phyloP scores from a whole-genome alignment of 2,113 vertebrate species.

The Actenoides hombroni region DNA sequence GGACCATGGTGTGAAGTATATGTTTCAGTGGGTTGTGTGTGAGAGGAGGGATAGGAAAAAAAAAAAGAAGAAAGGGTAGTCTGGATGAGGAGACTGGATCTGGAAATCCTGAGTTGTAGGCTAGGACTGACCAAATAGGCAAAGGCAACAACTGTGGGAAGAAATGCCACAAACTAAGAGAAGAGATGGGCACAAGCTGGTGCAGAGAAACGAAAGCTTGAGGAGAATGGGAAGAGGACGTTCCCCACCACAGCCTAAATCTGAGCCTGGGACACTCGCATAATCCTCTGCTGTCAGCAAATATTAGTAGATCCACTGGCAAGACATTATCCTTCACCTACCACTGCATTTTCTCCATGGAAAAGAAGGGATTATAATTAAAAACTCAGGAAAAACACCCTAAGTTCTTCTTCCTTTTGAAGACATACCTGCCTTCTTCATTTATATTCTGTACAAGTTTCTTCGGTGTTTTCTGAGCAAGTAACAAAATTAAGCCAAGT shows the following conservation, averaged over 20 bases:
- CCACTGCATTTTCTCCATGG: background rate
- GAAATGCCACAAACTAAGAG: background rate
- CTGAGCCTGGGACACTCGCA: rapidly evolving
- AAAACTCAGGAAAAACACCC: background rate
- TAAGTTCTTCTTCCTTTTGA: background rate
- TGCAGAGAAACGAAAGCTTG: background rate
- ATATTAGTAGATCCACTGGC: background rate
- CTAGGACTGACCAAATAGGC: background rate
- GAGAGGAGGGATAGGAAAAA: background rate
- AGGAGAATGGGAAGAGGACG: background rate
- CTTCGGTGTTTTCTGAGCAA: background rate
- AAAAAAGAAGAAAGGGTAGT: background rate
- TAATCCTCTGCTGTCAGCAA: background rate
- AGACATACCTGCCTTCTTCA: background rate
- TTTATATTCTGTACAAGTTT: background rate
- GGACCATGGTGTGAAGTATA: rapidly evolving
- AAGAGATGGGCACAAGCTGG: background rate
- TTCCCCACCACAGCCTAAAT: background rate
- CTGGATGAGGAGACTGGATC: background rate
- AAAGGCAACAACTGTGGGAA: background rate
- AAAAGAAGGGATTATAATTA: background rate
- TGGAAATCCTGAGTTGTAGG: background rate
- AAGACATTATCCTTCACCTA: background rate
- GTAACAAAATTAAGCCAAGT: background rate
- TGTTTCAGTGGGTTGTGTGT: background rate